phyloP scores from a whole-genome alignment of 2,113 vertebrate genomes.

The Scalopus aquaticus region DNA sequence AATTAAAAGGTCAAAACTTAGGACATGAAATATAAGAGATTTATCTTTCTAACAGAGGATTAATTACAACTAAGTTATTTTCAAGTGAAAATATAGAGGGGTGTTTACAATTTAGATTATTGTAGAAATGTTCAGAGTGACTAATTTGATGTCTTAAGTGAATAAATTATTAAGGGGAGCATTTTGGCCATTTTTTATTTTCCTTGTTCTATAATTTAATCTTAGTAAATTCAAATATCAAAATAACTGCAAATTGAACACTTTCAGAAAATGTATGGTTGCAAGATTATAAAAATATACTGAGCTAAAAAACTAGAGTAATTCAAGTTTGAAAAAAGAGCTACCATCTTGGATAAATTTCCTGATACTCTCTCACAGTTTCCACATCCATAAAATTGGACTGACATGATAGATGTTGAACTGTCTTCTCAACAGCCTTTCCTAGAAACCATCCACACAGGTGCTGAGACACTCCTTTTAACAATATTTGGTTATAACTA shows the following conservation, averaged over 20 bases:
- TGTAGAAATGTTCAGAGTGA: neutral
- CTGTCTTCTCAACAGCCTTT: no score
- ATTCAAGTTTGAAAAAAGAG: neutral
- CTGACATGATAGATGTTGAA: neutral
- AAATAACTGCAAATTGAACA: constrained; percentile 22
- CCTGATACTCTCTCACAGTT: neutral
- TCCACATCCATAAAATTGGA: neutral
- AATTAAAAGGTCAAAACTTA: constrained; percentile 18
- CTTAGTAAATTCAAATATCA: neutral
- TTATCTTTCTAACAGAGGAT: constrained; percentile 13
- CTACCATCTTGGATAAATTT: neutral
- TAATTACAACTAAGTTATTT: neutral
- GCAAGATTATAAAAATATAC: neutral
- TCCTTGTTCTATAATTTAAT: neutral
- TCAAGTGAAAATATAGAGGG: constrained; percentile 18
- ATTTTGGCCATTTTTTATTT: neutral
- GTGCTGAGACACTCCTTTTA: neutral
- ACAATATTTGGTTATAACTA: neutral
- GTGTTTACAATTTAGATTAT: no score
- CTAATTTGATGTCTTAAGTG: neutral
- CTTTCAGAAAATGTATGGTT: neutral
- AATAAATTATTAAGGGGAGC: neutral
- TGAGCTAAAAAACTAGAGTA: neutral
- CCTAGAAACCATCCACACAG: neutral
- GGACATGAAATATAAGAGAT: constrained; percentile 41